Conservation (phyloP, 2,888 invertebrate genomes). For the Yponomeuta malinellus region DNA sequence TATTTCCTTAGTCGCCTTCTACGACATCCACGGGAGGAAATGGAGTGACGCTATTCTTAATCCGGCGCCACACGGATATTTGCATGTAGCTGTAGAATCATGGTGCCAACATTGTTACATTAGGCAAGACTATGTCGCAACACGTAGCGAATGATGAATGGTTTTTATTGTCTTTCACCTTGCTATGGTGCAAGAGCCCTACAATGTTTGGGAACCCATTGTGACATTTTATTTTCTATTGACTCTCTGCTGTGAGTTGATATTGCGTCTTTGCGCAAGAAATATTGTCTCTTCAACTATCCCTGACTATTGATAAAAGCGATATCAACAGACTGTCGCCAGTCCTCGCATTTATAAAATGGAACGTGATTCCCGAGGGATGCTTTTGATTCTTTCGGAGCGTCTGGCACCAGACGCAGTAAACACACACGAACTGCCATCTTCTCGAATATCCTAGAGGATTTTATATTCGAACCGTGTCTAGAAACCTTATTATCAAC, state of each 20-base stretch:
- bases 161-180: not conserved
- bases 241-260: not conserved
- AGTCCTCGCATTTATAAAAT: conserved; percentile 46
- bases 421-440: conserved; percentile 55
- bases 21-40: no score
- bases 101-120: not conserved
- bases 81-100: not conserved
- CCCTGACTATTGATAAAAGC: not conserved
- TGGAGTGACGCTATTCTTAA: no score
- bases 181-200: not conserved
- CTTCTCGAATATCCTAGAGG: conserved; percentile 49
- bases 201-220: not conserved
- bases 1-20: no score
- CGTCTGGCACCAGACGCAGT: conserved; percentile 37
- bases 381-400: conserved; percentile 49
- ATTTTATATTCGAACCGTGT: conserved; percentile 57
- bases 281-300: not conserved
- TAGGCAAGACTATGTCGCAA: not conserved
- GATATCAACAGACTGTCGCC: not conserved
- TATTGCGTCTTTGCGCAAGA: not conserved
- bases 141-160: not conserved
- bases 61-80: not conserved
- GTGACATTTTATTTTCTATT: not conserved
- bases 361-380: conserved; percentile 62
- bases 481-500: conserved; percentile 56